These are phyloP conservation scores for Ellobium chinense DNA, from an alignment of 2,888 invertebrate genomes.

Conservation along the genomic window DNA sequence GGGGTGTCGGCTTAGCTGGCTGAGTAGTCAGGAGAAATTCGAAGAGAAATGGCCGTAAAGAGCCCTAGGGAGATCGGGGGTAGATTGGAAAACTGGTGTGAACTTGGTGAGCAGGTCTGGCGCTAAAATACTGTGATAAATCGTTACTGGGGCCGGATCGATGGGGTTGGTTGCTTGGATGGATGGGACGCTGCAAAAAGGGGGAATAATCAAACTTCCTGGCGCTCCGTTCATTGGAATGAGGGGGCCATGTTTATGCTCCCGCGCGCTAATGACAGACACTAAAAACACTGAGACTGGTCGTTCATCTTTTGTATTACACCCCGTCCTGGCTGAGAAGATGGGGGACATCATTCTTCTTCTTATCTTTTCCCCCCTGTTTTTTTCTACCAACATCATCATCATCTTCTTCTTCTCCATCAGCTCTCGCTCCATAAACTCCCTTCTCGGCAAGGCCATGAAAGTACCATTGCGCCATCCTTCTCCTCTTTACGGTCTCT, in stretches of 20 bases:
- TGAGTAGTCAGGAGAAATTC: not conserved
- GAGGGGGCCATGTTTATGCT: constrained; percentile 23
- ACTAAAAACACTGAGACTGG: not conserved
- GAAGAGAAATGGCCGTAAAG: not conserved
- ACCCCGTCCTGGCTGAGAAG: not conserved
- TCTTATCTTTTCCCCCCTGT: constrained; percentile 6
- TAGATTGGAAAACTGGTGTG: not conserved
- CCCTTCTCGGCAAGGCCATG: too few species aligned
- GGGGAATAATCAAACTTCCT: constrained; percentile 17
- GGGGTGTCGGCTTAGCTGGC: too few species aligned
- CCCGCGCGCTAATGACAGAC: constrained; percentile 7
- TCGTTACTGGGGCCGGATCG: not conserved
- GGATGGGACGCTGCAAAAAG: not conserved
- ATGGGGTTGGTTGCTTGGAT: not conserved
- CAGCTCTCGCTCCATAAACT: too few species aligned
- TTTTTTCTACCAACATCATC: too few species aligned
- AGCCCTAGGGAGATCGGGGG: not conserved
- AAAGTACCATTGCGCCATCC: too few species aligned
- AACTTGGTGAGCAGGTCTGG: not conserved
- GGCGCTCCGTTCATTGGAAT: not conserved
- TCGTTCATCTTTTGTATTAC: not conserved
- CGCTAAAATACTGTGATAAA: constrained; percentile 1
- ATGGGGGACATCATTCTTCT: not conserved
- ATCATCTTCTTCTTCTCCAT: not conserved
- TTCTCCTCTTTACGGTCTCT: too few species aligned